These are phyloP conservation scores for Hypselothyrea guttata DNA, from an alignment of 2,888 invertebrate species.

Conservation along the genomic window DNA sequence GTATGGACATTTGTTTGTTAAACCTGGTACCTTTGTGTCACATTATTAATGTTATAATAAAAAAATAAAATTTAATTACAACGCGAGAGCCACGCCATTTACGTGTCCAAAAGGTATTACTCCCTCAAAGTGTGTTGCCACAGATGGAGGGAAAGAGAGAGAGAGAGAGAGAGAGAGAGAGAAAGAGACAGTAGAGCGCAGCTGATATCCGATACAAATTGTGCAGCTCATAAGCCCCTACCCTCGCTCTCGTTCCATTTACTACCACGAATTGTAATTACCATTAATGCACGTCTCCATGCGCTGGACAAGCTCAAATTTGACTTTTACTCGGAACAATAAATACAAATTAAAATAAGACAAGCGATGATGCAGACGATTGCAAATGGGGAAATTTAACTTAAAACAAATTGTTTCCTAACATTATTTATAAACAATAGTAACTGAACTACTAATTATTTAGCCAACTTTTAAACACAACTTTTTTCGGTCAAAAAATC, in stretches of 20 bases:
- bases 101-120: conserved; percentile 51
- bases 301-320: conserved; percentile 40
- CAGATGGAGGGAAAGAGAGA: conserved; percentile 11
- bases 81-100: conserved; percentile 42
- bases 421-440: too few species aligned
- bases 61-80: conserved; percentile 55
- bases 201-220: conserved; percentile 36
- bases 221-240: conserved; percentile 33
- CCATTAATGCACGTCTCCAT: conserved; percentile 48
- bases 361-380: conserved; percentile 25
- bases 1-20: too few species aligned
- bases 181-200: not conserved
- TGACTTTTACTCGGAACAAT: conserved; percentile 46
- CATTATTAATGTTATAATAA: conserved; percentile 38
- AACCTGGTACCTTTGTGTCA: conserved; percentile 11
- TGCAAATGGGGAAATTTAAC: too few species aligned
- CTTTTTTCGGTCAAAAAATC: too few species aligned
- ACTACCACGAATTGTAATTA: conserved; percentile 43
- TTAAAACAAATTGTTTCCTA: too few species aligned
- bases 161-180: not conserved
- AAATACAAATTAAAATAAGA: conserved; percentile 53
- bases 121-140: not conserved
- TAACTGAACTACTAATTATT: too few species aligned
- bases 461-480: too few species aligned
- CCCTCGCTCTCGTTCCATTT: conserved; percentile 10